Base-by-base conservation (phyloP, 2,888 invertebrate species). In the Cephonodes hylas region DNA sequence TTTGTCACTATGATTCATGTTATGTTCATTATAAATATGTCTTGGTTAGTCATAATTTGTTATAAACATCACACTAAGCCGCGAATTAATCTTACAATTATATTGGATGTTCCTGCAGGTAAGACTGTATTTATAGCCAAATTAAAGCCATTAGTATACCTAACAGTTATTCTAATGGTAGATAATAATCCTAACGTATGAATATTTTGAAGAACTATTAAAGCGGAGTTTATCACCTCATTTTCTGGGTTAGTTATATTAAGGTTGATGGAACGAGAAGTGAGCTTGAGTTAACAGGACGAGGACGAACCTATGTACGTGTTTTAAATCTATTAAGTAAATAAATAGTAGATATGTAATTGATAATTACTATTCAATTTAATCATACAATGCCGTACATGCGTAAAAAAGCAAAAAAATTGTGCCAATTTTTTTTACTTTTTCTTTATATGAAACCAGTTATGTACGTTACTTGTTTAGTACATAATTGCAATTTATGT, bases 91-190 rank as follows among this genome's bases (percentile, higher is more conserved):
- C 44, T 20, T 10, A n/a, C 38, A 38, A 18, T 48, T 27, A 48
- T 59, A 59, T 61, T 56, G 42, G 27, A 42, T 62, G 46, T 59
- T 58, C 56, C 48, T 53, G 38, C 59, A 56, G 56, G 53, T 53
- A 53, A 18, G 15, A 53, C 27, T 18, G 53, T 27, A 27, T 53
- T 53, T 31, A 53, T 31, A 31, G 27, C 27, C 4, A 38, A n/a
- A 38, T 38, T 38, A 31, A 53, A 53, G 25, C 22, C 10, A 13
- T 10, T 25, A 8, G 31, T 53, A 3, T 18, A 18, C 31, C 18
- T 31, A 27, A 53, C 31, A 18, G 53, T 18, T 44, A 18, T n/a
- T n/a, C n/a, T 20, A 25, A 15, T 1, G 48, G 22, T 27, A 53
- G n/a, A 38, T 38, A 38, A 38, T n/a, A n/a, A 38, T 38, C 38